These are phyloP conservation scores for Enteromius radiatus DNA, from an alignment of 2,797 vertebrate genomes.

Conservation along the genomic window DNA sequence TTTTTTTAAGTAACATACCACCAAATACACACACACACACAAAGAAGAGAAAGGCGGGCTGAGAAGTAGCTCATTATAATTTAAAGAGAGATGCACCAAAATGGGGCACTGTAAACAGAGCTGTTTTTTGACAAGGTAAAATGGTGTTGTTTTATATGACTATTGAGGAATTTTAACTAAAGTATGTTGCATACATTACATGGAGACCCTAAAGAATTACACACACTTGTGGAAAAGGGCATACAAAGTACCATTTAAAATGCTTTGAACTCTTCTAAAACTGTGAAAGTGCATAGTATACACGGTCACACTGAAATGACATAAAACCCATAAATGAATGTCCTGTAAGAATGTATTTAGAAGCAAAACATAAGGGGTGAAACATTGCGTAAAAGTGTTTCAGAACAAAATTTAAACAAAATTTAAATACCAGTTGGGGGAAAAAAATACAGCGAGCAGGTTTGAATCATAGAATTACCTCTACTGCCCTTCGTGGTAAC, in stretches of 20 bases:
- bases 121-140: no score
- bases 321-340: neutral
- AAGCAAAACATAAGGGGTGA: neutral
- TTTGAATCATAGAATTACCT: conserved; percentile 65
- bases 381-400: neutral
- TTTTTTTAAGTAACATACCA: no score
- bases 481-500: conserved; percentile 72
- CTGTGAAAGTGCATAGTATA: neutral
- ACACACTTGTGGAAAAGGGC: neutral
- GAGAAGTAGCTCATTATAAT: no score
- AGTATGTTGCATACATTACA: neutral
- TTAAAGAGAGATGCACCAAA: no score
- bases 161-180: neutral
- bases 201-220: neutral
- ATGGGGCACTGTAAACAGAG: no score
- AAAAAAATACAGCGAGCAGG: conserved; percentile 53
- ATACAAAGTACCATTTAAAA: neutral
- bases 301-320: neutral
- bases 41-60: no score
- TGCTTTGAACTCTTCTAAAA: neutral
- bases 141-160: neutral
- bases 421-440: conserved; percentile 13
- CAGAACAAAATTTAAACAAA: neutral
- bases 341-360: neutral
- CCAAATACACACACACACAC: no score